phyloP scores from a whole-genome alignment of 1,140 invertebrate genomes.

The Trypoxylus dichotomus region DNA sequence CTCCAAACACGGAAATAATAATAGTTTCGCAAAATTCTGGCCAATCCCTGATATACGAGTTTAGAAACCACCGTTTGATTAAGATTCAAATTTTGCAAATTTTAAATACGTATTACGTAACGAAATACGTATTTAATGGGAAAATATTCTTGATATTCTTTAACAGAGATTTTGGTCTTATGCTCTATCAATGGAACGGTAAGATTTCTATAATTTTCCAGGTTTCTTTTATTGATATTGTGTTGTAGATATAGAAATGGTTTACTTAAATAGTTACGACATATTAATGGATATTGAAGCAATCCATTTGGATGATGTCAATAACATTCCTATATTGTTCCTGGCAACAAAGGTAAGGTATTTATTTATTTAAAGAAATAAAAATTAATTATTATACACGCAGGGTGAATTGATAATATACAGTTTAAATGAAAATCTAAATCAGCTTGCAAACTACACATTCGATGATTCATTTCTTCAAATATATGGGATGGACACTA shows the following conservation, averaged over 20 bases:
- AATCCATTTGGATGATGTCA: background rate
- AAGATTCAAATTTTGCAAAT: conserved; percentile 40
- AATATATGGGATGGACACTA: background rate
- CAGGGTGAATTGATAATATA: background rate
- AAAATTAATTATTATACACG: background rate
- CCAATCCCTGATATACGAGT: conserved; percentile 38
- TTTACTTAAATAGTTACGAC: background rate
- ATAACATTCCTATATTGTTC: background rate
- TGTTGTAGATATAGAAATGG: background rate
- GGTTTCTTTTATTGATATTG: background rate
- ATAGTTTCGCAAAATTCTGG: background rate
- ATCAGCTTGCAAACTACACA: background rate
- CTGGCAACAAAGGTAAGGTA: background rate
- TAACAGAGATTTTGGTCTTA: background rate
- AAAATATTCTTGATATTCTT: background rate
- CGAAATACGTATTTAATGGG: background rate
- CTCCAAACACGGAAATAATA: background rate
- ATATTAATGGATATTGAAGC: background rate
- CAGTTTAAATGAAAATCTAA: background rate
- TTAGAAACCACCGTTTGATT: conserved; percentile 34
- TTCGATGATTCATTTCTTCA: background rate
- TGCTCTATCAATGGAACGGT: background rate
- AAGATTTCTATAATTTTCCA: background rate
- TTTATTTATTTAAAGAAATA: background rate
- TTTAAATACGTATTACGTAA: background rate